These are phyloP conservation scores for Erinaceus europaeus DNA, from an alignment of 2,113 vertebrate species.

Conservation along the genomic window DNA sequence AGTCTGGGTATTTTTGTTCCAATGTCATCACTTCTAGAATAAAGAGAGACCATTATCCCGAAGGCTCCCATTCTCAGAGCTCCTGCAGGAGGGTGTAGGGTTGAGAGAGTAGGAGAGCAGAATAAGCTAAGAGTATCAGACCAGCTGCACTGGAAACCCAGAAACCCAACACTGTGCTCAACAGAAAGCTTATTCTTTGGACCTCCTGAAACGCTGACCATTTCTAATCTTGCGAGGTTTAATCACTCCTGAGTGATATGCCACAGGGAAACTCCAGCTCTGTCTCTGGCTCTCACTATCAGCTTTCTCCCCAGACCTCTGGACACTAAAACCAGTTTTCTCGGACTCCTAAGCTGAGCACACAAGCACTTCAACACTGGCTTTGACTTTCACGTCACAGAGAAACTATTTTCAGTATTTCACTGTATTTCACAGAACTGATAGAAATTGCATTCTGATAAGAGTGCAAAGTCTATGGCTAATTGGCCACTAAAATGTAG, in stretches of 20 bases:
- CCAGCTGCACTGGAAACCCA: too few relatives aligned
- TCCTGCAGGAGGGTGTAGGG: slow-evolving; percentile 2
- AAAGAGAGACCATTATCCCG: slow-evolving; percentile 42
- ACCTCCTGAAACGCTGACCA: slow-evolving; percentile 71
- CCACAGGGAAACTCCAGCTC: slow-evolving; percentile 81
- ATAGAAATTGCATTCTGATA: slow-evolving; percentile 63
- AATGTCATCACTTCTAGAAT: slow-evolving; percentile 58
- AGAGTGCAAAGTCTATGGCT: slow-evolving; percentile 60
- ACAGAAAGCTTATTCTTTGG: slow-evolving; percentile 74
- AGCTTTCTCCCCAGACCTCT: slow-evolving; percentile 37
- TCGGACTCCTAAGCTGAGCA: slow-evolving; percentile 56
- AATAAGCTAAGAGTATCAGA: slow-evolving; percentile 11
- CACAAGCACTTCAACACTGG: slow-evolving; percentile 61
- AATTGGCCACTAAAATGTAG: slow-evolving; percentile 51
- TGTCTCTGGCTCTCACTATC: slow-evolving; percentile 69
- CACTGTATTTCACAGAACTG: neutral
- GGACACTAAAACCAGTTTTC: slow-evolving; percentile 69
- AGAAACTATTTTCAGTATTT: neutral
- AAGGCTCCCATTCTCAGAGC: slow-evolving; percentile 40
- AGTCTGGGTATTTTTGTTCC: slow-evolving; percentile 33
- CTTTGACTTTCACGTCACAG: slow-evolving; percentile 45
- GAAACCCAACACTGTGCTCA: slow-evolving; percentile 61
- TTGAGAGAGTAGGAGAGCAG: neutral
- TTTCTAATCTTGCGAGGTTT: slow-evolving; percentile 78
- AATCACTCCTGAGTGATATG: slow-evolving; percentile 86